These are phyloP conservation scores for Callyntrura sp. DNA, from an alignment of 2,888 invertebrate genomes.

Conservation along the genomic window DNA sequence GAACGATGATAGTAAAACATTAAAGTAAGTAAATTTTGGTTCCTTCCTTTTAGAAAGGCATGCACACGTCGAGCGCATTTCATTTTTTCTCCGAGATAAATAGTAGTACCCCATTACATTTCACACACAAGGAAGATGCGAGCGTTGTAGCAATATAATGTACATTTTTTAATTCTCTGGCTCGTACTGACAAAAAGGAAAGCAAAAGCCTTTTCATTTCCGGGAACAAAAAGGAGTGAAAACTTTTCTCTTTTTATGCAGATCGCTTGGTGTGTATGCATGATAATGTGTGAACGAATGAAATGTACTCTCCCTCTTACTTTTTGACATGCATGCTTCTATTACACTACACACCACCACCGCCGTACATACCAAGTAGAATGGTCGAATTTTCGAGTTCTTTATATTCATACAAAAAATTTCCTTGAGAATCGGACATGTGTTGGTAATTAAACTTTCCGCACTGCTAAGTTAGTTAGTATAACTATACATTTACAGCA, in stretches of 20 bases:
- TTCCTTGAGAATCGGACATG: constrained; percentile 81
- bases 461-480: constrained; percentile 45
- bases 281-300: constrained; percentile 40
- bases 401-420: constrained; percentile 82
- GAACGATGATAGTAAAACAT: constrained; percentile 18
- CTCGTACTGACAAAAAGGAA: constrained; percentile 17
- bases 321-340: no score
- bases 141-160: background rate
- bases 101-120: constrained; percentile 61
- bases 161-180: constrained; percentile 5
- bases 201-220: constrained; percentile 16
- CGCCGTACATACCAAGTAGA: constrained; percentile 63
- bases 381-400: constrained; percentile 81
- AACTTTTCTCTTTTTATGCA: constrained; percentile 35
- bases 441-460: constrained; percentile 83
- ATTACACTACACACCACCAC: no score
- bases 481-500: background rate
- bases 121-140: constrained; percentile 28
- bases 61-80: constrained; percentile 25
- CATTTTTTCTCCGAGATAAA: constrained; percentile 51
- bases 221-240: constrained; percentile 50
- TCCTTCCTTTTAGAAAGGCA: background rate
- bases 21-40: constrained; percentile 27
- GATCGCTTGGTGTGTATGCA: constrained; percentile 32
- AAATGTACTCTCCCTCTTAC: constrained; percentile 27